Evolutionary conservation across 2,113 vertebrate genomes (phyloP).

Genomic region (Hystrix cristata): DNA sequence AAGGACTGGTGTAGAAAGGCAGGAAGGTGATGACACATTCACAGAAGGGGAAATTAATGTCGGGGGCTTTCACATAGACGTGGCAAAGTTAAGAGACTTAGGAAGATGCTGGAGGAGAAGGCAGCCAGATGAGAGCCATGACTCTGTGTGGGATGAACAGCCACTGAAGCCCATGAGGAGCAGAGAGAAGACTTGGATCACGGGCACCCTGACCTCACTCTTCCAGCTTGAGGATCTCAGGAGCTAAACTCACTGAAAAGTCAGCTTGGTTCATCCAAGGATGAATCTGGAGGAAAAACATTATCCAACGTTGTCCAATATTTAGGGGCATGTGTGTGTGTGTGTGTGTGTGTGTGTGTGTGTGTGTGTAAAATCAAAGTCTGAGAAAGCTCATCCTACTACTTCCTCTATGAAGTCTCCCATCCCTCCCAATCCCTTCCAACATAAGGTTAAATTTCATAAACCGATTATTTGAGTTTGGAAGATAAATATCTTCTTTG

Average conservation of each 20-base stretch:
- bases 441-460: not conserved
- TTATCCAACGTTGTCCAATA: not conserved
- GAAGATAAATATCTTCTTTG: not conserved
- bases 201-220: not conserved
- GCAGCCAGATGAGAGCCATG: not conserved
- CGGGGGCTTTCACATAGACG: not conserved
- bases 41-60: not conserved
- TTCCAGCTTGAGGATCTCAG: not conserved
- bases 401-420: not conserved
- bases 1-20: not conserved
- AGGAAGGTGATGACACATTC: not conserved
- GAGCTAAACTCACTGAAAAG: not conserved
- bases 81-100: not conserved
- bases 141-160: accelerated
- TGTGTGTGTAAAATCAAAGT: not conserved
- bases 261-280: not conserved
- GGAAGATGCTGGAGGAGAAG: not conserved
- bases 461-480: not conserved
- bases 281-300: not conserved
- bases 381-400: not conserved
- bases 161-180: not conserved
- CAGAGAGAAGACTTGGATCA: not conserved
- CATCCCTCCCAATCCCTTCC: not conserved
- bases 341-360: not conserved
- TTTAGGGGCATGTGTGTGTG: not conserved